phyloP scores from a whole-genome alignment of 2,113 vertebrate genomes.

The Seriola dumerili region DNA sequence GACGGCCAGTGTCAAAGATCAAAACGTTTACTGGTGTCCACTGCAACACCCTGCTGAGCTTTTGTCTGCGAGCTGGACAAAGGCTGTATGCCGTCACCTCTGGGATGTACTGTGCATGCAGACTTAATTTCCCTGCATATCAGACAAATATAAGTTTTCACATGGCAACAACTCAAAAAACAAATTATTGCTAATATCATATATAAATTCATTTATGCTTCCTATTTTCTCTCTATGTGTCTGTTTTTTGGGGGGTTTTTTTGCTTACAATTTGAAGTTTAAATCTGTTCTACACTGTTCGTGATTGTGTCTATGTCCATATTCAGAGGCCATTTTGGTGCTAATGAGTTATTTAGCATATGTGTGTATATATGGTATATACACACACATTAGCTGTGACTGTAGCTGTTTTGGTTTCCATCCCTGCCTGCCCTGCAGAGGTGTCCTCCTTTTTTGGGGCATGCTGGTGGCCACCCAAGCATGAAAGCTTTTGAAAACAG shows the following conservation, averaged over 20 bases:
- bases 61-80: constrained; percentile 33
- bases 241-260: not conserved
- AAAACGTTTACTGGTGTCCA: constrained; percentile 66
- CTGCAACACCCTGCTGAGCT: constrained; percentile 48
- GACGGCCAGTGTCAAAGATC: constrained; percentile 66
- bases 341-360: not conserved
- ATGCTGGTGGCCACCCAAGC: constrained; percentile 26
- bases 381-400: not conserved
- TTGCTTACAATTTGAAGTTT: not conserved
- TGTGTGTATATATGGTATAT: not conserved
- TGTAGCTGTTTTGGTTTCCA: constrained; percentile 20
- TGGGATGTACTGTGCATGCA: not conserved
- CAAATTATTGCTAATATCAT: not conserved
- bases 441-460: constrained; percentile 36
- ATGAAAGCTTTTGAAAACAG: constrained; percentile 59
- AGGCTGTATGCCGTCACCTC: not conserved
- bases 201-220: not conserved
- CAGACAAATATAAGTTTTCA: not conserved
- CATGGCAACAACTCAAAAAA: not conserved
- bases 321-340: not conserved
- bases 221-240: not conserved
- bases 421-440: constrained; percentile 31
- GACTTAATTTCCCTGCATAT: not conserved
- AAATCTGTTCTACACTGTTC: not conserved
- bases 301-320: not conserved